A percentile compares a stretch with the other conserved stretches of the same genome.
These are phyloP conservation scores for Ceratina japonica DNA, from an alignment of 1,140 invertebrate genomes.

Conservation along the genomic window DNA sequence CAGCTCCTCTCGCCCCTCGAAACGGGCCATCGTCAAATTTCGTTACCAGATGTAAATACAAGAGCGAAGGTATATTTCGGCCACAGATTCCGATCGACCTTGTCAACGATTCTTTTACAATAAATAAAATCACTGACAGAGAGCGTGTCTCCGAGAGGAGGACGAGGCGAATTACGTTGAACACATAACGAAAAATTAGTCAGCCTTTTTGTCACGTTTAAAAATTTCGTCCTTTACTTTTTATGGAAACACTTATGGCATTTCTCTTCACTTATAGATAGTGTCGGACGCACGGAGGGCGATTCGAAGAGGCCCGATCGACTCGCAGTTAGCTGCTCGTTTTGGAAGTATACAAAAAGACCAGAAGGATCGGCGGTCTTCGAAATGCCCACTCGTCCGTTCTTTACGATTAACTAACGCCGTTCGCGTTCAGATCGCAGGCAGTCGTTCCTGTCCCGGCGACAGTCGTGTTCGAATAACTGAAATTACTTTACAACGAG, in stretches of 20 bases:
- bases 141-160: background rate
- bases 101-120: no score
- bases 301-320: background rate
- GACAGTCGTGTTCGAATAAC: no score
- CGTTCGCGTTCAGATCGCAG: background rate
- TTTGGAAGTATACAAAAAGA: slow-evolving; percentile 42
- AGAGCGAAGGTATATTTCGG: background rate
- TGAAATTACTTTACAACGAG: slow-evolving; percentile 23
- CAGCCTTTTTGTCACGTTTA: slow-evolving; percentile 43
- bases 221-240: slow-evolving; percentile 28
- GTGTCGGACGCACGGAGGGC: background rate
- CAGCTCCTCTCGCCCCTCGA: background rate
- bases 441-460: background rate
- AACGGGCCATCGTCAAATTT: background rate
- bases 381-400: slow-evolving; percentile 5
- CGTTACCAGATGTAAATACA: slow-evolving; percentile 17
- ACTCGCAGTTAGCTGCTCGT: slow-evolving; percentile 18
- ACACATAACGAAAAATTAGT: slow-evolving; percentile 31
- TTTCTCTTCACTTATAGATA: slow-evolving; percentile 1
- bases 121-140: background rate
- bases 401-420: slow-evolving; percentile 25
- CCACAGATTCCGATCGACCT: no score
- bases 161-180: slow-evolving; percentile 15
- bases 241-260: slow-evolving; percentile 51
- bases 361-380: slow-evolving; percentile 2